These are phyloP conservation scores for Chrysochloris asiatica DNA, from an alignment of 2,113 vertebrate species.

Conservation along the genomic window DNA sequence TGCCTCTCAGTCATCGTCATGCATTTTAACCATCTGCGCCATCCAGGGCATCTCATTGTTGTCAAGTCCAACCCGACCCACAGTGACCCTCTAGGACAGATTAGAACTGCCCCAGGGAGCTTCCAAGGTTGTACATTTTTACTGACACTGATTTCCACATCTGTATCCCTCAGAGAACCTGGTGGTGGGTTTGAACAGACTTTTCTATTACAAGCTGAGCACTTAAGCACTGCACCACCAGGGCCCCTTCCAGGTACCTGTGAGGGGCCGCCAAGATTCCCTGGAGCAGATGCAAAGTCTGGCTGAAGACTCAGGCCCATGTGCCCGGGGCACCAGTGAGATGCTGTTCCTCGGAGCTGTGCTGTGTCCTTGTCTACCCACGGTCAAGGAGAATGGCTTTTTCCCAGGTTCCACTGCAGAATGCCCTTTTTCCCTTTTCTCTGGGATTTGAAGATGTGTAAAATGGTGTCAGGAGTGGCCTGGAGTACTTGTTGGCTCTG, in stretches of 20 bases:
- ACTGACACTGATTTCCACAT: background rate
- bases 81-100: background rate
- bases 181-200: background rate
- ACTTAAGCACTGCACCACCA: background rate
- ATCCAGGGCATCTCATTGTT: no score
- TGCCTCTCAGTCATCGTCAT: no score
- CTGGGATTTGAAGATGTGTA: background rate
- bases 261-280: background rate
- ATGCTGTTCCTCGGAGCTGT: fast-evolving
- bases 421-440: background rate
- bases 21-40: no score
- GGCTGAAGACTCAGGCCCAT: background rate
- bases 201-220: background rate
- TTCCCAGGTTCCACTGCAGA: background rate
- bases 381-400: background rate
- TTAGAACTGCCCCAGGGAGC: no score
- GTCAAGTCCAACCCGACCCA: no score
- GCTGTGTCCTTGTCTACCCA: background rate
- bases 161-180: background rate
- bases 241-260: background rate
- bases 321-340: fast-evolving
- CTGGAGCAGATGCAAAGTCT: background rate
- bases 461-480: background rate
- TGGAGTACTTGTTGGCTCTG: background rate
- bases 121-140: background rate